Evolutionary conservation across 2,797 vertebrate genomes (phyloP).

Genomic region (Melanotaenia nigrans): DNA sequence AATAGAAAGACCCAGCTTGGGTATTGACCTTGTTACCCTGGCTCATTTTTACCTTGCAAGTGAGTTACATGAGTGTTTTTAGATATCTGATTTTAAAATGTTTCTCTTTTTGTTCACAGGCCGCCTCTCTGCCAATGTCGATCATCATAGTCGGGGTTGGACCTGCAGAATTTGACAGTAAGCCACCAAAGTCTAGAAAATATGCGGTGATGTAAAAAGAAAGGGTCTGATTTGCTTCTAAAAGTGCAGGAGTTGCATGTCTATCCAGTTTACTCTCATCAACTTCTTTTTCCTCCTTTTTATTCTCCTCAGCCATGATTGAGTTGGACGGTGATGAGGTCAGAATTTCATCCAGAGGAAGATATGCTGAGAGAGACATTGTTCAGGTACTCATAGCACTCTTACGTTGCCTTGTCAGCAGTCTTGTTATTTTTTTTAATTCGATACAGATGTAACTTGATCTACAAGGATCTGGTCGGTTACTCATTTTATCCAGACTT

Average conservation of each 20-base stretch:
- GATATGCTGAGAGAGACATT: constrained; percentile 95
- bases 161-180: constrained; percentile 97
- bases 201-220: too few relatives aligned
- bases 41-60: too few relatives aligned
- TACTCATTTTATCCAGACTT: not conserved
- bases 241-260: not conserved
- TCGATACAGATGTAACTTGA: not conserved
- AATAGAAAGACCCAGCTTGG: not conserved
- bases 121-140: constrained; percentile 94
- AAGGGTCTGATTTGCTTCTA: not conserved
- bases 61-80: not conserved
- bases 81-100: not conserved
- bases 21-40: too few relatives aligned
- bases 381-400: constrained; percentile 87
- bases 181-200: constrained; percentile 56
- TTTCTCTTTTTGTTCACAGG: constrained; percentile 56
- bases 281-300: not conserved
- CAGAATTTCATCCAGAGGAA: constrained; percentile 95
- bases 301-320: constrained; percentile 89
- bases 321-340: constrained; percentile 96
- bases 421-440: not conserved
- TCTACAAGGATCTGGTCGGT: not conserved
- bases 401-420: too few relatives aligned
- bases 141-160: constrained; percentile 98
- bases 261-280: not conserved